Conservation (phyloP, 2,113 vertebrate species). For the Climacteris rufus region DNA sequence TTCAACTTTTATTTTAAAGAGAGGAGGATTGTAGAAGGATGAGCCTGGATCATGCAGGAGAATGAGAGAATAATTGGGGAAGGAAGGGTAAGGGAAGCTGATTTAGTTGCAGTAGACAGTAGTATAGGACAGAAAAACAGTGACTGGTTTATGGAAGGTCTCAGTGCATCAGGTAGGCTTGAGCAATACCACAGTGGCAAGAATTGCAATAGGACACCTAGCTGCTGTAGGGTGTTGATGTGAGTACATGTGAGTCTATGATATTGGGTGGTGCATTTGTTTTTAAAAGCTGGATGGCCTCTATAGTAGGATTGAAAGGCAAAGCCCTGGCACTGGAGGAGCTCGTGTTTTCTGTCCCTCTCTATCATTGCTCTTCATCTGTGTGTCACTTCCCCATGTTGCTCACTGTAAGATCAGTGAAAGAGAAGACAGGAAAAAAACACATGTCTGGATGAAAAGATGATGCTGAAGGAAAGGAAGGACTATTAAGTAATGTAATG, state of each 20-base stretch:
- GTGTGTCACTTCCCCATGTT: not conserved
- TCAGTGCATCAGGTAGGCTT: not conserved
- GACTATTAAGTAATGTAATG: not conserved
- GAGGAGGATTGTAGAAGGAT: not conserved
- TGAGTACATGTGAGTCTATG: not conserved
- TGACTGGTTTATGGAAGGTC: not conserved
- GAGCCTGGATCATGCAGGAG: not conserved
- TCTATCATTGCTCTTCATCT: not conserved
- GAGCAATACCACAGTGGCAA: not conserved
- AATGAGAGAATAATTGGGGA: not conserved
- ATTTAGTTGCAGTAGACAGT: not conserved
- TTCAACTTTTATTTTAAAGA: not conserved
- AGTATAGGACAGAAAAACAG: not conserved
- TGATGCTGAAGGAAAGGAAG: not conserved
- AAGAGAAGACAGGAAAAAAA: not conserved
- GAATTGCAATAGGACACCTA: not conserved
- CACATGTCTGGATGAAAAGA: not conserved
- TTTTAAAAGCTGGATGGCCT: not conserved
- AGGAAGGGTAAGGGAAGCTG: not conserved
- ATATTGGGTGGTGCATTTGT: not conserved
- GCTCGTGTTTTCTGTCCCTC: not conserved
- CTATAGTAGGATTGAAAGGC: not conserved
- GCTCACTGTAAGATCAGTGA: not conserved
- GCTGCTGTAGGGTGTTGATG: not conserved
- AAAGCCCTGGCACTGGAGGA: not conserved